Evolutionary conservation across 2,888 invertebrate genomes (phyloP).

Genomic region (Agrilus biguttatus): DNA sequence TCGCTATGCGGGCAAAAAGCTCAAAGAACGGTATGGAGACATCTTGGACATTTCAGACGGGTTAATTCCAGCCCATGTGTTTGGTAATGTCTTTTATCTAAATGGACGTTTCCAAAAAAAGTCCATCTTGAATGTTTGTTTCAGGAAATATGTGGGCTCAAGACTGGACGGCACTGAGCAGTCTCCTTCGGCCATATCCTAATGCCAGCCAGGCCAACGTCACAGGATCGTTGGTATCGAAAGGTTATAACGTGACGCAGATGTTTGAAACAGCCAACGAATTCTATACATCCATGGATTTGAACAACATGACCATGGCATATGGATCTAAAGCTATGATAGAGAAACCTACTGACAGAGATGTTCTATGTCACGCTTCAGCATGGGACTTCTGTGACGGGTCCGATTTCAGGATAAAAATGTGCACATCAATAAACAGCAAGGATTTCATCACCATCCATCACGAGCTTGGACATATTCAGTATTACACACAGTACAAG

Average conservation of each 20-base stretch:
- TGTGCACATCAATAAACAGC: conserved; percentile 42
- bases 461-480: conserved; percentile 58
- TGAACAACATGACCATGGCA: conserved; percentile 42
- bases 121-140: conserved; percentile 6
- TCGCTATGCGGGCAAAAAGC: conserved; percentile 42
- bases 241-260: conserved; percentile 29
- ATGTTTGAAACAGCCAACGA: conserved; percentile 42
- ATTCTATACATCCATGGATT: conserved; percentile 25
- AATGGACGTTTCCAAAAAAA: neutral
- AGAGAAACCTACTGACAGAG: conserved; percentile 37
- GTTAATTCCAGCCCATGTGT: conserved; percentile 52
- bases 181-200: conserved; percentile 36
- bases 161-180: conserved; percentile 37
- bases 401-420: conserved; percentile 48
- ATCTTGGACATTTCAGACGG: conserved; percentile 32
- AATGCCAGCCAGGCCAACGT: conserved; percentile 32
- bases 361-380: conserved; percentile 50
- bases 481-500: conserved; percentile 47
- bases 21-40: conserved; percentile 37
- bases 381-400: conserved; percentile 58
- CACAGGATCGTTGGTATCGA: conserved; percentile 32
- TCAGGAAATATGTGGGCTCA: conserved; percentile 52
- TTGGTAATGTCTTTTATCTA: conserved; percentile 15
- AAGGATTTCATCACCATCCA: conserved; percentile 50
- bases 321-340: conserved; percentile 43